Percentiles rank a stretch among this genome's conserved stretches.
Evolutionary conservation across 2,113 vertebrate species (phyloP).

Genomic region (Astur gentilis): DNA sequence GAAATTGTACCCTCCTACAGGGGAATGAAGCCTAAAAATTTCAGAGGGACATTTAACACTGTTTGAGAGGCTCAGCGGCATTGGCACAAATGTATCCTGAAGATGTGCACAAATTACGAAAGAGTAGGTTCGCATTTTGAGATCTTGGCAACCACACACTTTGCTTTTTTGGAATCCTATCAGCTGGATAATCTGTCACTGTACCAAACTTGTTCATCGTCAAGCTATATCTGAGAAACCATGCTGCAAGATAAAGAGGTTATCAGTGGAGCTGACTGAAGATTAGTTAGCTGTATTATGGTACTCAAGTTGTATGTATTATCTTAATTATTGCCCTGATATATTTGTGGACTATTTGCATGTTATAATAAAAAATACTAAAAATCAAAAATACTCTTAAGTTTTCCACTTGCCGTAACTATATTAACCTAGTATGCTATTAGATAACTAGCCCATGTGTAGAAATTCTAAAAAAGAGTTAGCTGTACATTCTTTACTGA

Average conservation of each 20-base stretch:
- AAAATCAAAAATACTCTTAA: background rate
- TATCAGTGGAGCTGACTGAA: background rate
- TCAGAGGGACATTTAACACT: background rate
- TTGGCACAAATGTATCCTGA: background rate
- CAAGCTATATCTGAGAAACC: background rate
- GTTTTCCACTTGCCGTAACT: background rate
- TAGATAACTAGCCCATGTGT: background rate
- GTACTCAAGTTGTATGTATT: background rate
- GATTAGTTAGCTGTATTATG: background rate
- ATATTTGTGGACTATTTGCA: background rate
- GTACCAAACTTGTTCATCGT: background rate
- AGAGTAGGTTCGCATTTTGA: background rate
- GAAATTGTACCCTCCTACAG: background rate
- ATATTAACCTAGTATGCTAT: background rate
- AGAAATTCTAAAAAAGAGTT: background rate
- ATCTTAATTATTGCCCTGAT: background rate
- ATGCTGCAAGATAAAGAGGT: background rate
- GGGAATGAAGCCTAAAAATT: background rate
- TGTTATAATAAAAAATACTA: background rate
- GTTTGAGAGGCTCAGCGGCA: background rate
- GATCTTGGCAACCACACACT: background rate
- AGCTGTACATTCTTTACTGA: background rate
- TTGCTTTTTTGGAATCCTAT: background rate
- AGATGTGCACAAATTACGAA: background rate
- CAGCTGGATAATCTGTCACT: background rate